Percentiles rank a stretch among this genome's conserved stretches.
These are phyloP conservation scores for Schizopygopsis pylzovi DNA, from an alignment of 2,797 vertebrate species.

Conservation along the genomic window DNA sequence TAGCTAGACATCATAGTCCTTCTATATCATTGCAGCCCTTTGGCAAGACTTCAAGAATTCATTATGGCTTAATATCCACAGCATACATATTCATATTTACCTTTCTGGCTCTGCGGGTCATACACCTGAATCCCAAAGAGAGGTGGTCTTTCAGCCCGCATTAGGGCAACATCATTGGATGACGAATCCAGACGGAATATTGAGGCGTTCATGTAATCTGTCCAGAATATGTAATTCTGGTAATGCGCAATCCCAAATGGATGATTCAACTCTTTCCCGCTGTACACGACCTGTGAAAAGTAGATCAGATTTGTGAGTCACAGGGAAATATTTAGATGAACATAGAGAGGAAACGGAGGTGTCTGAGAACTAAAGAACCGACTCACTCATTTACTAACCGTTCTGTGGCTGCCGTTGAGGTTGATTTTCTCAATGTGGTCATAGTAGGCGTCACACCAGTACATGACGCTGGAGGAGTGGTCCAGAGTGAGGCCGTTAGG, in stretches of 20 bases:
- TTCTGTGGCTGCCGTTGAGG: slow-evolving; percentile 85
- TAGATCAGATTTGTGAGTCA: slow-evolving; percentile 2
- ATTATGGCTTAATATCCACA: neutral
- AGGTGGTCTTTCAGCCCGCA: slow-evolving; percentile 85
- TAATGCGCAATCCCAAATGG: slow-evolving; percentile 86
- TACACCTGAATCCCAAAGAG: slow-evolving; percentile 88
- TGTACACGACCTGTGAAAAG: slow-evolving; percentile 80
- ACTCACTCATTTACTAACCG: slow-evolving; percentile 75
- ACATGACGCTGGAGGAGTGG: slow-evolving; percentile 74
- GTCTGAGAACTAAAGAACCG: slow-evolving; percentile 14
- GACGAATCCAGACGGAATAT: slow-evolving; percentile 85
- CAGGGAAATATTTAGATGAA: neutral
- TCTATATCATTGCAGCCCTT: neutral
- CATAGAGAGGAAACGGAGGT: neutral
- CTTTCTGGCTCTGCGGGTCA: slow-evolving; percentile 85
- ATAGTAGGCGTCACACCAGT: slow-evolving; percentile 90
- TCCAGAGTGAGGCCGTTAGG: slow-evolving; percentile 88
- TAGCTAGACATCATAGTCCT: neutral
- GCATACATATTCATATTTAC: slow-evolving; percentile 66
- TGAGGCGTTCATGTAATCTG: slow-evolving; percentile 88
- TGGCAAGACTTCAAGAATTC: neutral
- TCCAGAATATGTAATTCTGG: slow-evolving; percentile 84
- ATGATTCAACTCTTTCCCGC: slow-evolving; percentile 85
- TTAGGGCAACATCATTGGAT: slow-evolving; percentile 77
- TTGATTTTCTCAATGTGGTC: slow-evolving; percentile 88